These are phyloP conservation scores for Paramisgurnus dabryanus DNA, from an alignment of 2,113 vertebrate genomes.

Conservation along the genomic window DNA sequence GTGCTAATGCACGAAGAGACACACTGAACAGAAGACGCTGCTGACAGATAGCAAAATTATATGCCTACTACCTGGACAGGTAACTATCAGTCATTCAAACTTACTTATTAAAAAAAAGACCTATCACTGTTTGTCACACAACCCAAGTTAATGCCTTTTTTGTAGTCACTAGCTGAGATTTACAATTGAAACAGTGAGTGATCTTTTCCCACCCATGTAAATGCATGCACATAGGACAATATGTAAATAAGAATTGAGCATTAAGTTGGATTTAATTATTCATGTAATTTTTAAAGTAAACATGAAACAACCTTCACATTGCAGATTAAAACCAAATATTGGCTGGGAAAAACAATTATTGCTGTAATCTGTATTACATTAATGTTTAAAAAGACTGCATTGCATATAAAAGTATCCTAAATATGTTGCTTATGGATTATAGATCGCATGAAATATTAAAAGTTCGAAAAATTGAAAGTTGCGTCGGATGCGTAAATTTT, in stretches of 20 bases:
- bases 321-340: too few relatives aligned
- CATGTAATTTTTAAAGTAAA: conserved; percentile 16
- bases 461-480: too few relatives aligned
- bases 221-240: conserved; percentile 25
- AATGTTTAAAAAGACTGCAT: too few relatives aligned
- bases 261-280: background rate
- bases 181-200: conserved; percentile 15
- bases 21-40: conserved; percentile 98
- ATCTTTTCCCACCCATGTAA: background rate
- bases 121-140: conserved; percentile 62
- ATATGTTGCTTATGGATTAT: too few relatives aligned
- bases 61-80: conserved; percentile 99
- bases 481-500: too few relatives aligned
- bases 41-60: conserved; percentile 99
- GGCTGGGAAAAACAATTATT: too few relatives aligned
- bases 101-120: conserved; percentile 84
- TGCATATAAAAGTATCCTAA: too few relatives aligned
- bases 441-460: too few relatives aligned
- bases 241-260: background rate
- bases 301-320: background rate
- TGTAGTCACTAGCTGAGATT: conserved; percentile 23
- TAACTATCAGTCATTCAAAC: conserved; percentile 99
- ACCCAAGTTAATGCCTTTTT: conserved; percentile 29
- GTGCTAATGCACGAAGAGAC: conserved; percentile 99
- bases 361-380: too few relatives aligned